Base-by-base conservation (phyloP, 1,140 invertebrate genomes). In the Musca vetustissima region DNA sequence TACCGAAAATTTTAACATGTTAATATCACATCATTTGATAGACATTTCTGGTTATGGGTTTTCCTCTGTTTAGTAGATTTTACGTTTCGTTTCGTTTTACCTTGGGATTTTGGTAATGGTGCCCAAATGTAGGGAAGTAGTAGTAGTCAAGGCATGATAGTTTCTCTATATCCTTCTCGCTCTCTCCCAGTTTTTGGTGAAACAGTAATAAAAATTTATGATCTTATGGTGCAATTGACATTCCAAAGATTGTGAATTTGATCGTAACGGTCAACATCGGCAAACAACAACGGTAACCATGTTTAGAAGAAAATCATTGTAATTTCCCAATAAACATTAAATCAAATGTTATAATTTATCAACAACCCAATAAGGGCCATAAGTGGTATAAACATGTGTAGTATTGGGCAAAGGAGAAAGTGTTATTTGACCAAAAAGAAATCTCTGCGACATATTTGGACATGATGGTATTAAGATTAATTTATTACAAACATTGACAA, bases 311-410 rank as follows among this genome's bases (percentile, higher is more conserved):
- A 59, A 25, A 59, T 59, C 55, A 32, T 59, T 32, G 36, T 43
- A 32, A 59, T 59, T 59, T 59, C 32, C 19, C 25, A 59, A 59
- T 59, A n/a, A 32, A 59, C 25, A 59, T 59, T 59, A 59, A 59
- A 59, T 59, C 55, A 59, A 59, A 59, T 59, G 55, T 59, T 59
- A 59, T 59, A 59, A 59, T 59, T 59, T 59, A 59, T 43, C 36
- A 43, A 13, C 36, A 43, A 43, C 36, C n/a, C 36, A 43, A 13
- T 43, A 43, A 43, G 36, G 36, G 36, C 13, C 11, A 11, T 43
- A 43, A 43, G 1, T 2, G 36, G 36, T 11, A 43, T 43, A 43
- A 43, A 43, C 36, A 43, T 43, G 36, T 43, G 36, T 43, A 43
- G 11, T 43, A 43, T 1, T 28, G 3, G 8, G 36, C 1, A 43